Conservation (phyloP, 2,797 vertebrate genomes). For the Channa striata region DNA sequence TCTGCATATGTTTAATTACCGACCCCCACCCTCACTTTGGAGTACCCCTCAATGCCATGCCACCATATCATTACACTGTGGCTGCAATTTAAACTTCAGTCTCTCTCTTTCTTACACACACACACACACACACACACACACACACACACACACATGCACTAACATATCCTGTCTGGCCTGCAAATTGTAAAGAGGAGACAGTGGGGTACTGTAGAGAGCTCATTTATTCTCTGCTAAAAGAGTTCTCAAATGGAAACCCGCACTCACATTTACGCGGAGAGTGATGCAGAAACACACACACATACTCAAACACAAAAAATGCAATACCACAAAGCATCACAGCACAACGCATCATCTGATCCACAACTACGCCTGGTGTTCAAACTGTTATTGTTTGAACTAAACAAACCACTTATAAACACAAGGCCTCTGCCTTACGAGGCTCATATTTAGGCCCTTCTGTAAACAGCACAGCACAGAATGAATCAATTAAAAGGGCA, state of each 20-base stretch:
- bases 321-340: slow-evolving; percentile 48
- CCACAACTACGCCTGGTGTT: slow-evolving; percentile 80
- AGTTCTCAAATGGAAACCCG: slow-evolving; percentile 35
- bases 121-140: slow-evolving; percentile 45
- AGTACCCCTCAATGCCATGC: slow-evolving; percentile 77
- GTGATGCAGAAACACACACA: slow-evolving; percentile 13
- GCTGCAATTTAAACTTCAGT: slow-evolving; percentile 79
- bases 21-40: slow-evolving; percentile 67
- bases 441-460: slow-evolving; percentile 87
- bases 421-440: slow-evolving; percentile 85
- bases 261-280: slow-evolving; percentile 30
- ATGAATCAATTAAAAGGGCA: slow-evolving; percentile 91
- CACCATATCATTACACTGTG: slow-evolving; percentile 83
- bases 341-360: slow-evolving; percentile 56
- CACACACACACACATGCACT: not conserved
- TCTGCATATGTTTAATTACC: slow-evolving; percentile 82
- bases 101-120: slow-evolving; percentile 55
- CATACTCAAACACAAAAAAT: slow-evolving; percentile 42
- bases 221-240: slow-evolving; percentile 58
- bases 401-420: slow-evolving; percentile 89
- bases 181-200: slow-evolving; percentile 67
- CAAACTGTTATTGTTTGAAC: slow-evolving; percentile 86
- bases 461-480: slow-evolving; percentile 88
- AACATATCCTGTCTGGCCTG: slow-evolving; percentile 45
- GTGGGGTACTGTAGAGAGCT: slow-evolving; percentile 53